Conservation (phyloP, 2,113 vertebrate genomes). For the Alectura lathami region DNA sequence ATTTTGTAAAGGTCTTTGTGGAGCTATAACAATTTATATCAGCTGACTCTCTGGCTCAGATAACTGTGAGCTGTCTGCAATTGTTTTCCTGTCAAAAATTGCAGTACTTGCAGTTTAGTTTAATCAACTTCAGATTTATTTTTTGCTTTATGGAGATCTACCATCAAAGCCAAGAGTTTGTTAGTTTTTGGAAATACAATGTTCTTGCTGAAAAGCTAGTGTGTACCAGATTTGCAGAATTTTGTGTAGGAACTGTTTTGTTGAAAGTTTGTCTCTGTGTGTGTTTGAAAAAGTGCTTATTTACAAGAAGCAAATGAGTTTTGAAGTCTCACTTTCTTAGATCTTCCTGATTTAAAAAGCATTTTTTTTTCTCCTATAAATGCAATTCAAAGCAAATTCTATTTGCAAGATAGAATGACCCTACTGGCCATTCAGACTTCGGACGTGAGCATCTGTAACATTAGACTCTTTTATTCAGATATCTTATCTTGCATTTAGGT, state of each 20-base stretch:
- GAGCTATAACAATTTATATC: background rate
- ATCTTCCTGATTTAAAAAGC: background rate
- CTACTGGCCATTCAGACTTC: background rate
- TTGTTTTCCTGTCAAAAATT: background rate
- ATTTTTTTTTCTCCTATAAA: background rate
- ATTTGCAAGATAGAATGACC: background rate
- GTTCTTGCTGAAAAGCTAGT: background rate
- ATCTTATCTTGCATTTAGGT: background rate
- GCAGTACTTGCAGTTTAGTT: background rate
- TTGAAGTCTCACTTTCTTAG: background rate
- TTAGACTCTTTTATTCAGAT: background rate
- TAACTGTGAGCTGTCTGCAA: background rate
- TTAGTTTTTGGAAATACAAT: background rate
- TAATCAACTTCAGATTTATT: background rate
- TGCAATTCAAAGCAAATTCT: background rate
- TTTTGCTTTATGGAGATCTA: background rate
- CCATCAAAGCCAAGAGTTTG: background rate
- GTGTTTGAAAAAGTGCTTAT: background rate
- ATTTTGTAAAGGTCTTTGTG: background rate
- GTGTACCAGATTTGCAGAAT: background rate
- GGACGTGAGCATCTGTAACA: background rate
- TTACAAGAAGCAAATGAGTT: background rate
- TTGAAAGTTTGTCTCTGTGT: background rate
- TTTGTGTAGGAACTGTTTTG: background rate
- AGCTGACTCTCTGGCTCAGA: background rate